A percentile compares a stretch with the other conserved stretches of the same genome.
Conservation (phyloP, 2,113 vertebrate species). For the Noturus placidus region DNA sequence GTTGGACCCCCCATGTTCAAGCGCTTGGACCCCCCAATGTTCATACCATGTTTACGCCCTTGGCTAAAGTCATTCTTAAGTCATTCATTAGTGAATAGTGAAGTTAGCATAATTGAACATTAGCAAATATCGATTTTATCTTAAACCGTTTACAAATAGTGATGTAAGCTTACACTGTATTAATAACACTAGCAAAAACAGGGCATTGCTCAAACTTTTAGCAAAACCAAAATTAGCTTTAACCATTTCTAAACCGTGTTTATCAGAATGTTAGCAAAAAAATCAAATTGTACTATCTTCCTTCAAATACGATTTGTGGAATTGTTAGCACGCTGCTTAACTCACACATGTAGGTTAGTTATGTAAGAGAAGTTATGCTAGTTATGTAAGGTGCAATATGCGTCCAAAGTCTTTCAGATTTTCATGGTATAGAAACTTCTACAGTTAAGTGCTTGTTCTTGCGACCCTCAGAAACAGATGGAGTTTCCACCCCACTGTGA, state of each 20-base stretch:
- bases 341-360: background rate
- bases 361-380: background rate
- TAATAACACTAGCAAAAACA: background rate
- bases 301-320: background rate
- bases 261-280: no score
- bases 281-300: no score
- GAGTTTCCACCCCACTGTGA: constrained; percentile 55
- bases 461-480: constrained; percentile 64
- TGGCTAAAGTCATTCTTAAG: no score
- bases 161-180: background rate
- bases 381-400: background rate
- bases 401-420: constrained; percentile 6
- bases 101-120: no score
- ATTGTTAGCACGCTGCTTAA: background rate
- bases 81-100: no score
- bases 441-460: constrained; percentile 49
- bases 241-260: background rate
- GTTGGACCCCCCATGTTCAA: no score
- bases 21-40: no score
- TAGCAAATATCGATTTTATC: background rate
- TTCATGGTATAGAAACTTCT: constrained; percentile 5
- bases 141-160: background rate
- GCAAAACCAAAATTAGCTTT: background rate
- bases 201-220: background rate
- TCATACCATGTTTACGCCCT: no score